phyloP scores from a whole-genome alignment of 2,113 vertebrate species.

The Mobula hypostoma region DNA sequence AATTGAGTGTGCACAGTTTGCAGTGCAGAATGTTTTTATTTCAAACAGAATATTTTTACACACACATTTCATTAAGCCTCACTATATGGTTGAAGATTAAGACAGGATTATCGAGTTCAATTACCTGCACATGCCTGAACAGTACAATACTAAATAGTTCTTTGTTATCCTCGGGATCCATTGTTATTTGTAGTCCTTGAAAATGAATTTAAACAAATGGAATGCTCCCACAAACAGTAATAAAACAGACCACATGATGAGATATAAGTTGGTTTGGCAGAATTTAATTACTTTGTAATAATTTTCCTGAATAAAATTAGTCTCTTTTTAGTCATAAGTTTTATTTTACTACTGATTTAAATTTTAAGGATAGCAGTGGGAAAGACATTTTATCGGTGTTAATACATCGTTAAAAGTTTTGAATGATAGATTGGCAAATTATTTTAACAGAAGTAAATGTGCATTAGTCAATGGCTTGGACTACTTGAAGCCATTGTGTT shows the following conservation, averaged over 20 bases:
- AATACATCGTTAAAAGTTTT: no score
- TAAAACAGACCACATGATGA: neutral
- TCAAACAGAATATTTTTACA: neutral
- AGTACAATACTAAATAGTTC: neutral
- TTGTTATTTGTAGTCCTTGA: neutral
- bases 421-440: no score
- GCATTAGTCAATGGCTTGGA: no score
- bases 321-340: no score
- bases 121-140: neutral
- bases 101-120: neutral
- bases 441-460: no score
- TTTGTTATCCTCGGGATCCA: neutral
- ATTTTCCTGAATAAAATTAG: no score
- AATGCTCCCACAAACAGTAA: neutral
- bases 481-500: no score
- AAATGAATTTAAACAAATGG: neutral
- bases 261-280: no score
- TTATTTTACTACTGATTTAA: no score
- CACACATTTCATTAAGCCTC: neutral
- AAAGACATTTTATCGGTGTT: no score
- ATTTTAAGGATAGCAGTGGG: no score
- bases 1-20: neutral
- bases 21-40: neutral
- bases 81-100: neutral
- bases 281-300: no score